Evolutionary conservation across 2,113 vertebrate species (phyloP), one percentile per base, ranked within the genome.

Genomic region (Bagarius yarrelli): DNA sequence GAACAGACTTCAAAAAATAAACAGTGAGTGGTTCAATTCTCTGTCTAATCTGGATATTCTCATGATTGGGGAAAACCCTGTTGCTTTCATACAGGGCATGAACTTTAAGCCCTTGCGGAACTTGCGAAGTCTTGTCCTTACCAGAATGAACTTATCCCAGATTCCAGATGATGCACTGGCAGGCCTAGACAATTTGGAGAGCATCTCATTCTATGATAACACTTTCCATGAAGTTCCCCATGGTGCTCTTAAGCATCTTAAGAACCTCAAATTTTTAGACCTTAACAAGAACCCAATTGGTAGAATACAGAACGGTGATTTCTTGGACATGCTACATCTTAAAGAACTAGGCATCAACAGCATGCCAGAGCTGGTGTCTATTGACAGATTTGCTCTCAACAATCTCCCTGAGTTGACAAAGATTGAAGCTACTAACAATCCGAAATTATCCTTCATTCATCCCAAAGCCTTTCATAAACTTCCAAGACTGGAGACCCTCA

Each of bases 361-460:
- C 85, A 99, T 99, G 97, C 97, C 98, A 66, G 95, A 99, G 83
- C 85, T 99, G 76, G 93, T 99, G 87, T 97, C 98, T 79, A 98
- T 99, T 2, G 98, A 99, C 87, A 95, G 95, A 67, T 95, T 98
- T 84, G 97, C 97, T 79, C 93, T 99, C 66, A 96, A 96, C 87
- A 99, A 99, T 90, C 92, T 99, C 83, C 98, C 98, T 1, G 98
- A 99, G 79, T 90, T 99, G 84, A 96, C 97, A 79, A 99, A 99
- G 94, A 99, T 99, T 83, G 98, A 99, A 93, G 97, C 97, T 64
- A 99, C 98, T 19, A 99, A 99, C 90, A 99, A 99, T 86, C 98
- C 97, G 1, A 95, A 96, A 87, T 89, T 99, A 73, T 98, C 97
- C 72, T 99, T 96, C 80, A 96, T 99, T 80, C 98, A 99, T 82